Conservation (phyloP, 1,140 invertebrate genomes). For the Chymomyza costata region DNA sequence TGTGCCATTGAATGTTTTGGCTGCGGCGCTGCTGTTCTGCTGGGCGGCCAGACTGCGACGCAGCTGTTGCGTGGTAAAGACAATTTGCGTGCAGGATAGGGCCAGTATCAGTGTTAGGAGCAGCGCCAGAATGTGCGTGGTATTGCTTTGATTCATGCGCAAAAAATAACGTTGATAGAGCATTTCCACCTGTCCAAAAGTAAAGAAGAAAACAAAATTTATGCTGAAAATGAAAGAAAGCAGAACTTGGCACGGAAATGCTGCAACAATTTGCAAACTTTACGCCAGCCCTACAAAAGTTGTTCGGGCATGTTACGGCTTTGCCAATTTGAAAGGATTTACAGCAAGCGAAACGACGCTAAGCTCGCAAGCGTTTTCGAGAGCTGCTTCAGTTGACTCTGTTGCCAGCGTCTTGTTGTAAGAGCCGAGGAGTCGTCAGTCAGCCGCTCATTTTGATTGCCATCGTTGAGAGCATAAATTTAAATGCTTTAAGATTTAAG, state of each 20-base stretch:
- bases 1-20: slow-evolving; percentile 10
- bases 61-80: slow-evolving; percentile 69
- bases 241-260: slow-evolving; percentile 4
- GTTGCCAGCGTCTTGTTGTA: slow-evolving; percentile 4
- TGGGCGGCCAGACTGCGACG: slow-evolving; percentile 37
- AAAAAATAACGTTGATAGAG: slow-evolving; percentile 94
- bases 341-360: slow-evolving; percentile 17
- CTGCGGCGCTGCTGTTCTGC: too few species aligned
- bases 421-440: not conserved
- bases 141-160: slow-evolving; percentile 93
- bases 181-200: slow-evolving; percentile 84
- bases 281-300: not conserved
- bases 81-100: slow-evolving; percentile 78
- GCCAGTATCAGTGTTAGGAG: slow-evolving; percentile 82
- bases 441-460: too few species aligned
- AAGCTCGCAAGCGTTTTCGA: slow-evolving; percentile 22
- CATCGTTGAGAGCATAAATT: too few species aligned
- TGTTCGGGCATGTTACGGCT: slow-evolving; percentile 31
- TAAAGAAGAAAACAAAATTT: slow-evolving; percentile 9
- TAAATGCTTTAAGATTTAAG: slow-evolving; percentile 26
- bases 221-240: slow-evolving; percentile 4
- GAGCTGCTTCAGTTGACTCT: slow-evolving; percentile 32
- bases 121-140: slow-evolving; percentile 87
- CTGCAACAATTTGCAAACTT: slow-evolving; percentile 1
- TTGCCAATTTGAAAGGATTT: slow-evolving; percentile 2